Base-by-base conservation (phyloP, 2,888 invertebrate genomes). In the Tholera decimalis region DNA sequence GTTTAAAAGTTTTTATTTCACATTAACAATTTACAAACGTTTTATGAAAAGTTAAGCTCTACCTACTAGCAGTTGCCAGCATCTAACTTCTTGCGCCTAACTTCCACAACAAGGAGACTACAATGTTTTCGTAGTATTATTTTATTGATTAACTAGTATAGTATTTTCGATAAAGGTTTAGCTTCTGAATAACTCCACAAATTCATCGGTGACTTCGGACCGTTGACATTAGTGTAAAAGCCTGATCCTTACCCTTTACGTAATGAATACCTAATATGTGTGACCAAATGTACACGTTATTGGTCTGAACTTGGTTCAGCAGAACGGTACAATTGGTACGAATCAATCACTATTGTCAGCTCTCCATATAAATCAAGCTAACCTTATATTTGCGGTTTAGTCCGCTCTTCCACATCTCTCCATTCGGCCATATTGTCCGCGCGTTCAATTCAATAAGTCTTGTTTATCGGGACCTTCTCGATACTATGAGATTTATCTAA, bases 391-490 rank as follows among this genome's bases (percentile, higher is more conserved):
- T 73, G 66, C 55, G 62, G 67, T 61, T 46, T 56, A 43, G 67
- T 68, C 73, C 77, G 68, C 62, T 62, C 61, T 70, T 67, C 72
- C 66, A 44, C 39, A 37, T 57, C 70, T 57, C 65, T 78, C 72
- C 46, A 61, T 55, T 58, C 70, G 47, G 60, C 50, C 68, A 72
- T 71, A 76, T 77, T 71, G 78, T 76, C 69, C 78, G 47, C 65
- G 58, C 41, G 39, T 77, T 69, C 74, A 68, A 78, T 79, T 73
- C 82, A 78, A 82, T 82, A 82, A 75, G 67, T 80, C 71, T 76
- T 82, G 65, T 78, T 78, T 82, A 80, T 78, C 80, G 63, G 63
- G 24, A 69, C 50, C 63, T 53, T 66, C 73, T 55, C 74, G 73
- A 72, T 77, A 71, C 63, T 59, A 56, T 62, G 51, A 68, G 78